Base-by-base conservation (phyloP, 2,113 vertebrate genomes). In the Naja naja region DNA sequence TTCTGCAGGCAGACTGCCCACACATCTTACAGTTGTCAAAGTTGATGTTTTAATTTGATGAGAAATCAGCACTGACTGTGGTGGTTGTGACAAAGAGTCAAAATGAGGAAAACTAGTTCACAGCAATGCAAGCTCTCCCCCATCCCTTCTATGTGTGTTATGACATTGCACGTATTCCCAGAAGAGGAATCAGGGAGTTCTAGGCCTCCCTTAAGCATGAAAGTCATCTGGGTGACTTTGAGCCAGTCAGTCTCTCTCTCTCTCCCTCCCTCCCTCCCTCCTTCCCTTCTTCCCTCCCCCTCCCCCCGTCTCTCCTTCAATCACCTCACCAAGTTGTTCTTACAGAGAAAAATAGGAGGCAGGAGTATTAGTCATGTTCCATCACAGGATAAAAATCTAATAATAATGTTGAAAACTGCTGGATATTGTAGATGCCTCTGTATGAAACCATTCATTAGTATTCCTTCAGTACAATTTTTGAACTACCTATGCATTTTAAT, bases 281-380 rank as follows among this genome's bases (percentile, higher is more conserved):
- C 1, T 12, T 16, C 16, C 16, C n/a, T n/a, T n/a, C n/a, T n/a
- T 55, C 3, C 1, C 53, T 54, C 16, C 1, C 4, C 5, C 4
- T 18, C 3, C 5, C 54, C 1, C 16, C 18, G 16, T n/a, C 64
- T 34, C 64, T 74, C 30, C 14, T 6, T 18, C 30, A 16, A 2
- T n/a, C 30, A 69, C 5, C n/a, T 69, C n/a, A 34, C 64, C 2
- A 2, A 34, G 64, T 69, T 34, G 30, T 34, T 34, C 12, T 18
- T 74, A 34, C 6, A 34, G 12, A 34, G n/a, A 34, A 74, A n/a
- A 34, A 74, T 34, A 18, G 64, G 64, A 74, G n/a, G 14, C 5
- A 34, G 64, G 30, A 74, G 5, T 74, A 34, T 74, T 74, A 74
- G 14, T 16, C 34, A 74, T 34, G 14, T 74, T 74, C 14, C 47